Percentiles rank a stretch among this genome's conserved stretches.
These are phyloP conservation scores for Scomberomorus guttatus DNA, from an alignment of 2,797 vertebrate genomes.

Conservation along the genomic window DNA sequence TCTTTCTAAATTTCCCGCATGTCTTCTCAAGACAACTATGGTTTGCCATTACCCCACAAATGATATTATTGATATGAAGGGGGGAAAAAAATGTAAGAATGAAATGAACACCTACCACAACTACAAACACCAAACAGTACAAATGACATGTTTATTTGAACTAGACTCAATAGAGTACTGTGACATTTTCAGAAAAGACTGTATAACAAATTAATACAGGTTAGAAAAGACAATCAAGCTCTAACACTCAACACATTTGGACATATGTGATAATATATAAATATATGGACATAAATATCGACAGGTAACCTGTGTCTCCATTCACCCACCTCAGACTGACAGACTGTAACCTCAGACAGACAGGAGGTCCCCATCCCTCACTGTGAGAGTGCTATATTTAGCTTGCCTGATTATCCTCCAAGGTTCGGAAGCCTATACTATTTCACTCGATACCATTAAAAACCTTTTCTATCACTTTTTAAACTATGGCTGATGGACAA, in stretches of 20 bases:
- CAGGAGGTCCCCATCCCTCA: conserved; percentile 67
- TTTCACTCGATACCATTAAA: conserved; percentile 22
- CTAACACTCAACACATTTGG: not conserved
- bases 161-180: not conserved
- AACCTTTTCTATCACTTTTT: not conserved
- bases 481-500: not conserved
- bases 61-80: not conserved
- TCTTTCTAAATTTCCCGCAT: conserved; percentile 5
- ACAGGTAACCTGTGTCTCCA: conserved; percentile 9
- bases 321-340: conserved; percentile 75
- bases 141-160: conserved; percentile 9
- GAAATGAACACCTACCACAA: not conserved
- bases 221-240: not conserved
- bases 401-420: conserved; percentile 69
- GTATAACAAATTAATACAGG: not conserved
- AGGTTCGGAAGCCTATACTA: conserved; percentile 22
- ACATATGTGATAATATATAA: not conserved
- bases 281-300: not conserved
- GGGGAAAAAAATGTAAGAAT: conserved; percentile 8
- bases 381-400: conserved; percentile 76
- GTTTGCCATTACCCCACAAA: not conserved
- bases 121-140: not conserved
- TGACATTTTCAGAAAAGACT: conserved; percentile 21
- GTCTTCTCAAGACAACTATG: conserved; percentile 4
- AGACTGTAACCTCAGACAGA: conserved; percentile 66